A percentile compares a stretch with the other conserved stretches of the same genome.
These are phyloP conservation scores for Hydrolagus affinis DNA, from an alignment of 2,113 vertebrate genomes.

Conservation along the genomic window DNA sequence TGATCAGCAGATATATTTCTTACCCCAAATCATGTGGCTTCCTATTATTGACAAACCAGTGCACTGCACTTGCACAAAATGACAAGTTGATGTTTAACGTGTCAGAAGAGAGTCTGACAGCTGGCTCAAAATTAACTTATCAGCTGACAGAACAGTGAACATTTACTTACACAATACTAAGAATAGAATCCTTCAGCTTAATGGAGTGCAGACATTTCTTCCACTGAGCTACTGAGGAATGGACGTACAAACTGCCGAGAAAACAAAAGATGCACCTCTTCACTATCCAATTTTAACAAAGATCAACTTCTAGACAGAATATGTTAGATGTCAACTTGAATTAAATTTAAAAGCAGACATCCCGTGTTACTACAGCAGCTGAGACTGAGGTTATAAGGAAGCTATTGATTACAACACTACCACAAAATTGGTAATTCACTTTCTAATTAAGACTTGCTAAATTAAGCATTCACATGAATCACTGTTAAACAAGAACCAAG, in stretches of 20 bases:
- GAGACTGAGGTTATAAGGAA: neutral
- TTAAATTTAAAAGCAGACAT: neutral
- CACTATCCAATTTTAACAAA: slow-evolving; percentile 10
- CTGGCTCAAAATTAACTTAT: neutral
- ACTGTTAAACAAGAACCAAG: too few species aligned
- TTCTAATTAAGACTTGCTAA: too few species aligned
- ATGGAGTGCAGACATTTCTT: slow-evolving; percentile 93
- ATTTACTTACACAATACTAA: slow-evolving; percentile 91
- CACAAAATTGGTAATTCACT: neutral
- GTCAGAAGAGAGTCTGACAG: neutral
- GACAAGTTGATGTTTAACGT: neutral
- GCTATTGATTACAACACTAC: neutral
- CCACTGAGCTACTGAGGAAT: slow-evolving; percentile 95
- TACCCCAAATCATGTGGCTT: neutral
- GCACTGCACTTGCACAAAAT: too few species aligned
- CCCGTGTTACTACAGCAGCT: neutral
- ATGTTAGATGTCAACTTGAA: neutral
- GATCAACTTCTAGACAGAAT: neutral
- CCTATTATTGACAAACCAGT: slow-evolving; percentile 36
- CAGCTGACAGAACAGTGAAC: neutral
- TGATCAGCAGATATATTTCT: neutral
- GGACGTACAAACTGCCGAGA: slow-evolving; percentile 83
- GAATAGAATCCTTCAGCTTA: slow-evolving; percentile 92
- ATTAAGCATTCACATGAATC: too few species aligned
- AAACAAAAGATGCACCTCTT: slow-evolving; percentile 18